Evolutionary conservation across 2,888 invertebrate species (phyloP).

Genomic region (Parnassius smintheus): DNA sequence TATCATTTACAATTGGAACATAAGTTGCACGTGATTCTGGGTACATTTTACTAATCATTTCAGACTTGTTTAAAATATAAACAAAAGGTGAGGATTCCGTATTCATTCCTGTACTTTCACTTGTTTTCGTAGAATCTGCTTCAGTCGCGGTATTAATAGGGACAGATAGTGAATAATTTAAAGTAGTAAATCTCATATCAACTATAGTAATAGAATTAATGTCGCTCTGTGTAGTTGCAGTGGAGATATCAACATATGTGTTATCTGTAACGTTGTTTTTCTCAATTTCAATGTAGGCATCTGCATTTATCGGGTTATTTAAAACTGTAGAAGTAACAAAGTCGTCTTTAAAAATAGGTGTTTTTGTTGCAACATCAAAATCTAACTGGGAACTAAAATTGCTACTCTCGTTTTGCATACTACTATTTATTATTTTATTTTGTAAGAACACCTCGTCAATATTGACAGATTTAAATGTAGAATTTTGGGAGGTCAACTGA

Average conservation of each 20-base stretch:
- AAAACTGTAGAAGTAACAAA: constrained; percentile 1
- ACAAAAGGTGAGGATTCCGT: background rate
- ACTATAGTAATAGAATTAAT: background rate
- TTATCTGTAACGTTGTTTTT: background rate
- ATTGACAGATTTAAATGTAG: background rate
- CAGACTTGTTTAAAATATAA: background rate
- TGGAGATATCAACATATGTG: background rate
- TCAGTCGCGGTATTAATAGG: background rate
- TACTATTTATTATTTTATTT: constrained; percentile 52
- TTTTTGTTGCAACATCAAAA: constrained; percentile 58
- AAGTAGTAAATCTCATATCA: constrained; percentile 4
- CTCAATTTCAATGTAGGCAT: too few species aligned
- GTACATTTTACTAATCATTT: background rate
- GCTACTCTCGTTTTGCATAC: constrained; percentile 43
- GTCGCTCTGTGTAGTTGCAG: constrained; percentile 9
- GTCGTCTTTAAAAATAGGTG: constrained; percentile 45
- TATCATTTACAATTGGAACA: constrained; percentile 4
- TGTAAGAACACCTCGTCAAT: constrained; percentile 23
- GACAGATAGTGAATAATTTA: constrained; percentile 1
- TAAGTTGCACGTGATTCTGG: background rate
- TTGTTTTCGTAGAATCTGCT: constrained; percentile 1
- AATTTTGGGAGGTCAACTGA: background rate
- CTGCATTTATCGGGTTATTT: constrained; percentile 6
- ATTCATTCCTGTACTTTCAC: background rate
- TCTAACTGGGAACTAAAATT: constrained; percentile 39